Evolutionary conservation across 1,140 invertebrate genomes (phyloP), one percentile per base, ranked within the genome.

Genomic region (Aporrectodea caliginosa): DNA sequence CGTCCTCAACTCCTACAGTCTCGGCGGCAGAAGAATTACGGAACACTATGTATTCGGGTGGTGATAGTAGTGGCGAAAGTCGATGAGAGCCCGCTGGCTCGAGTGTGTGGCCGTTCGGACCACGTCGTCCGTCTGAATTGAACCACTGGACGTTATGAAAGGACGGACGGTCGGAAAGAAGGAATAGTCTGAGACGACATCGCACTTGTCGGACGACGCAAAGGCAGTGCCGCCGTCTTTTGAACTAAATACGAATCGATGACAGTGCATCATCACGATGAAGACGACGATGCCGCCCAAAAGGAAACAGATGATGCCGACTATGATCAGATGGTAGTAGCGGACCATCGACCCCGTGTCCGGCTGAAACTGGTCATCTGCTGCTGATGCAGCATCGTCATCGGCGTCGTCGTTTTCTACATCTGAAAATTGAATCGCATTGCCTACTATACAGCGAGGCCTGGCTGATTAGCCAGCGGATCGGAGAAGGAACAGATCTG

Each of bases 281-380:
- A 76, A 30, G 75, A 76, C 35, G 75, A 76, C 34, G 75, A 76
- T 76, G 35, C 34, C 75, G 33, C 75, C 75, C 32, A 76, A 35
- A 1, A 76, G 43, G 75, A 76, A 76, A 35, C 75, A 76, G 0
- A 76, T 76, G 34, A 76, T 32, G n/a, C 75, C 75, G 35, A 76
- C 75, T 31, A 58, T 58, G 75, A 76, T 76, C 32, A 76, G 75
- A n/a, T 76, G 75, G n/a, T 76, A 68, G 29, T 76, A 76, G 29
- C 43, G 75, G 1, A 76, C 43, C 16, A 34, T 33, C 35, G 73
- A 31, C 73, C 27, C 33, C 33, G 73, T 30, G 31, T 71, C 32
- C 69, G 69, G 29, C 14, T 0, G 22, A 31, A 71, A 31, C 22
- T 71, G n/a, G n/a, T n/a, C n/a, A n/a, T n/a, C n/a, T 22, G 43